Conservation (phyloP, 2,797 vertebrate species). For the Xenentodon cancila region DNA sequence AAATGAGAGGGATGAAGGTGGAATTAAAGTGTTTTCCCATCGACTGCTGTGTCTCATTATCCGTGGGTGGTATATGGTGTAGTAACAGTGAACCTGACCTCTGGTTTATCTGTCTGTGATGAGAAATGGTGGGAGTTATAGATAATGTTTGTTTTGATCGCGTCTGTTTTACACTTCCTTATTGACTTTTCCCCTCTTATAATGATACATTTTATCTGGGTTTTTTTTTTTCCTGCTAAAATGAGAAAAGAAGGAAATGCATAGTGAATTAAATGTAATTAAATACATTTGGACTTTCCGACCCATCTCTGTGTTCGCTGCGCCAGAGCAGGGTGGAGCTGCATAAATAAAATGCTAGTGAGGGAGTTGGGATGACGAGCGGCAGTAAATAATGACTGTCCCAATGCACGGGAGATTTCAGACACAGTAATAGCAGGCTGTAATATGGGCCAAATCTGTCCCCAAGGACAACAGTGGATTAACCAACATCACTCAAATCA, state of each 20-base stretch:
- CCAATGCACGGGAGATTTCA: slow-evolving; percentile 65
- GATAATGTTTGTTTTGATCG: not conserved
- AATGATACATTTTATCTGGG: too few species aligned
- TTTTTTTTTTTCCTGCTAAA: not conserved
- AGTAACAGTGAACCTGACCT: slow-evolving; percentile 19
- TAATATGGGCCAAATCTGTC: slow-evolving; percentile 76
- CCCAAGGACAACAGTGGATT: slow-evolving; percentile 70
- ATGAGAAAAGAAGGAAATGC: not conserved
- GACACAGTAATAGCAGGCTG: slow-evolving; percentile 60
- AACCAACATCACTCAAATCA: slow-evolving; percentile 68
- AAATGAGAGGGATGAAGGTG: slow-evolving; percentile 23
- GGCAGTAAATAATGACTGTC: slow-evolving; percentile 72
- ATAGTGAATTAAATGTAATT: not conserved
- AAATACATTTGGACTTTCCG: slow-evolving; percentile 9
- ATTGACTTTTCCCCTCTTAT: not conserved
- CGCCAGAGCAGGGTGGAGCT: slow-evolving; percentile 33
- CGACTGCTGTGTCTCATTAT: slow-evolving; percentile 20
- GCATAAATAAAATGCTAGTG: slow-evolving; percentile 25
- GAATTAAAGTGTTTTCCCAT: slow-evolving; percentile 41
- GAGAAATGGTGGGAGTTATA: slow-evolving; percentile 1
- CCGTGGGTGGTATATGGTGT: slow-evolving; percentile 23
- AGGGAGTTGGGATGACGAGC: slow-evolving; percentile 31
- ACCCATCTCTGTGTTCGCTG: slow-evolving; percentile 25
- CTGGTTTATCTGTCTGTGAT: slow-evolving; percentile 1
- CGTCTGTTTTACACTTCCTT: not conserved